These are phyloP conservation scores for Limonius californicus DNA, from an alignment of 1,140 invertebrate genomes.

Conservation along the genomic window DNA sequence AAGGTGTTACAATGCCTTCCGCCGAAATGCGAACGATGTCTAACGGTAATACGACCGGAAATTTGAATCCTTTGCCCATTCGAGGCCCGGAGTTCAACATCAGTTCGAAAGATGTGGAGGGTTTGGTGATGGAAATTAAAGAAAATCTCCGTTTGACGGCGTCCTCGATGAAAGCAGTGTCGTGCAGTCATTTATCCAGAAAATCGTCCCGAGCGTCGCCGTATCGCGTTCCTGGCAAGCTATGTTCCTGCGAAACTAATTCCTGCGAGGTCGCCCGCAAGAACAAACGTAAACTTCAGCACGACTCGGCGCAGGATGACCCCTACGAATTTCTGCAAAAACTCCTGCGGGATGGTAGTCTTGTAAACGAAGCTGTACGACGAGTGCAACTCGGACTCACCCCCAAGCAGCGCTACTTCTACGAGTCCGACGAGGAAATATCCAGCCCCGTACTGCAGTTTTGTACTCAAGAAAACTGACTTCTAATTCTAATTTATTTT, in stretches of 20 bases:
- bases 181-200: constrained; percentile 41
- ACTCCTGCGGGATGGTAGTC: constrained; percentile 58
- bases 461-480: constrained; percentile 35
- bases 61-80: constrained; percentile 19
- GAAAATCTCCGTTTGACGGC: constrained; percentile 61
- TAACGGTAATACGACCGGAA: constrained; percentile 22
- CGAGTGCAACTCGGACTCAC: constrained; percentile 55
- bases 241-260: constrained; percentile 44
- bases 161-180: constrained; percentile 38
- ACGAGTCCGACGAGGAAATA: constrained; percentile 52
- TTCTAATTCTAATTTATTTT: constrained; percentile 27
- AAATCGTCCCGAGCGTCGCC: constrained; percentile 56
- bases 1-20: constrained; percentile 40
- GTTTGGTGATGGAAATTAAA: constrained; percentile 66
- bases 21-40: constrained; percentile 39
- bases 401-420: constrained; percentile 49
- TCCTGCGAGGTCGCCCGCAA: constrained; percentile 46
- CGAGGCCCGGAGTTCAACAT: constrained; percentile 37
- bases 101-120: constrained; percentile 52
- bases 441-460: constrained; percentile 39
- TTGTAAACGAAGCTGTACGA: constrained; percentile 69
- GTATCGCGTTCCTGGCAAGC: constrained; percentile 53
- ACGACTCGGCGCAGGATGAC: constrained; percentile 51
- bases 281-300: constrained; percentile 39
- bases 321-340: constrained; percentile 65